Base-by-base conservation (phyloP, 2,797 vertebrate species). In the Crossoptilon crossoptilon region DNA sequence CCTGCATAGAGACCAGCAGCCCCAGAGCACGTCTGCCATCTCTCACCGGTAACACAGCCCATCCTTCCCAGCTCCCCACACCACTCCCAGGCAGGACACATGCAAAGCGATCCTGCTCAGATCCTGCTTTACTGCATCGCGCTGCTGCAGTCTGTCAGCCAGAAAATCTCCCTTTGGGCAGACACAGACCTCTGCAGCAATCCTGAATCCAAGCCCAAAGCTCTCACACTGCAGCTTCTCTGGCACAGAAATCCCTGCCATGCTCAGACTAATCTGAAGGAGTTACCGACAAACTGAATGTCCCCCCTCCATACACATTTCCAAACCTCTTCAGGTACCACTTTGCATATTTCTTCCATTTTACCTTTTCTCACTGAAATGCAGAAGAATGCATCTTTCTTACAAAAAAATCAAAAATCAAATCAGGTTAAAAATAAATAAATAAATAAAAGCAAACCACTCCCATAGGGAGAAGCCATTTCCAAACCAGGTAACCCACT, bases 331-430 rank as follows among this genome's bases (percentile, higher is more conserved):
- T 44, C 51, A 24, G 18, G 3, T 14, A 14, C 48, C 31, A 4
- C 29, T 63, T 43, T 4, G 3, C 37, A 19, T 0, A 0, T 49
- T 72, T 91, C n/a, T 74, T 51, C 33, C 18, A 5, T n/a, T 23
- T 74, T 16, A 5, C 14, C 17, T 92, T 80, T 79, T 59, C 69
- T 41, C 29, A 27, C 8, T 51, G 79, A 35, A 59, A 83, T 56
- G 39, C 60, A 48, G 35, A 69, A 70, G 31, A 55, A 62, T 3
- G 12, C 19, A 35, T 43, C 63, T 62, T 35, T n/a, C 58, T 68
- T 44, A 4, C 35, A 73, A 51, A 64, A 69, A 31, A 33, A 15
- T 12, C 10, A 56, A n/a, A 29, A 41, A 63, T 29, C 17, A 58
- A 58, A 58, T 33, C 29, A 33, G 18, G 21, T n/a, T 21, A 13